Conservation (phyloP, 2,113 vertebrate species). For the Semnornis frantzii region DNA sequence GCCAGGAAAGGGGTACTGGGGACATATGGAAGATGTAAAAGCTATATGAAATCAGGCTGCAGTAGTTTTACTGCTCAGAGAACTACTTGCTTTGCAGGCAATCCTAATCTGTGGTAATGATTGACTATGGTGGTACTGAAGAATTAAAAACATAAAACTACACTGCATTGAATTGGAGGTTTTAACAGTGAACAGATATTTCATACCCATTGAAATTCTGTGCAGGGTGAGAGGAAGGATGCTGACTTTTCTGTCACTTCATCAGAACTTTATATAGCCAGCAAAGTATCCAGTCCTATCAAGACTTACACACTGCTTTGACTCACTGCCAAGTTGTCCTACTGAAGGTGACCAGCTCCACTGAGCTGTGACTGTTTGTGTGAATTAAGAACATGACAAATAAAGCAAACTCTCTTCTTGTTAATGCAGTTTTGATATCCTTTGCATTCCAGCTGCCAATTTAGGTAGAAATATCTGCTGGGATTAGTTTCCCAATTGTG, state of each 20-base stretch:
- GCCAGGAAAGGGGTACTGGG: no score
- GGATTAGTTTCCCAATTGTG: neutral
- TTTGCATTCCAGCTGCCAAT: neutral
- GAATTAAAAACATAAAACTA: neutral
- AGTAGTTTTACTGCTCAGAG: neutral
- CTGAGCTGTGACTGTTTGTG: neutral
- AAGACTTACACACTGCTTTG: neutral
- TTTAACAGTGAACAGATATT: neutral
- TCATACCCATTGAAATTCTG: neutral
- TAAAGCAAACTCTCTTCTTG: neutral
- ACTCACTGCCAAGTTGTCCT: no score
- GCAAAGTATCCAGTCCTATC: neutral
- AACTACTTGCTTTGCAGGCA: neutral
- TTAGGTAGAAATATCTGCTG: neutral
- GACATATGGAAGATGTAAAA: neutral
- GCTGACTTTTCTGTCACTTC: neutral
- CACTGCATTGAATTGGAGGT: neutral
- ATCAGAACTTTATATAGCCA: neutral
- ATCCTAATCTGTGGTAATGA: neutral
- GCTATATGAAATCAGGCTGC: neutral
- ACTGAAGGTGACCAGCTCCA: accelerated
- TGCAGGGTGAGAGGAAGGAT: neutral
- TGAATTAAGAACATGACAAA: neutral
- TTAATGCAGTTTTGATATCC: neutral
- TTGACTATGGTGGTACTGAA: neutral